Base-by-base conservation (phyloP, 2,113 vertebrate species). In the Poeciliopsis turrubarensis region DNA sequence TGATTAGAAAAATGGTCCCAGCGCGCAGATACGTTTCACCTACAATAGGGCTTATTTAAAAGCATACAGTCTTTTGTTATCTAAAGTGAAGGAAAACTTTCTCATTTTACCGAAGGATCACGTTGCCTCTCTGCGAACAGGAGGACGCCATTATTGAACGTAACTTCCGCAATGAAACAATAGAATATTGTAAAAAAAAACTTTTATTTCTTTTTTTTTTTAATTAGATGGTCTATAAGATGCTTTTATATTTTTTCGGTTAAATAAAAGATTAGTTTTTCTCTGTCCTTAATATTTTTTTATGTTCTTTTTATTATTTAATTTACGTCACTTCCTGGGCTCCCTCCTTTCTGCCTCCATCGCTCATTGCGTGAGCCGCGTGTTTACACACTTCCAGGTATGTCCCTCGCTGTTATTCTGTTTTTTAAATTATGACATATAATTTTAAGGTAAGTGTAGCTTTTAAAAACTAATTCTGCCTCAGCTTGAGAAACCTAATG, bases 311-410 rank as follows among this genome's bases (percentile, higher is more conserved):
- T 12, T 3, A 9, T 1, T 13, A 72, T 44, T 13, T 83, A 1
- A 4, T 6, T 0, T 1, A 0, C 89, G 85, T 85, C 84, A 93
- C 80, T 87, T 92, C 92, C 90, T 70, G 25, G 1, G 1, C 3
- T 73, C 68, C 0, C 47, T 87, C 90, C 75, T 89, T 91, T 87
- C 84, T 75, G 13, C 76, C 11, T 65, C 80, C 70, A 4, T 72
- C 82, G 32, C 32, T 67, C 67, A 84, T 78, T 72, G 86, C 80
- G 88, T 66, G 77, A 78, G 12, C 85, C 87, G 85, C 92, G 92
- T 93, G 92, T 89, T 82, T 89, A 91, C 86, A 90, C 81, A 79
- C 79, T 92, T 89, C 77, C 91, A 91, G 91, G 92, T 93, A 15
- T 69, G 89, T 90, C 71, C 6, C 26, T 15, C 17, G 62, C 19